Evolutionary conservation across 2,888 invertebrate genomes (phyloP).

Genomic region (Drosophila imparisetae): DNA sequence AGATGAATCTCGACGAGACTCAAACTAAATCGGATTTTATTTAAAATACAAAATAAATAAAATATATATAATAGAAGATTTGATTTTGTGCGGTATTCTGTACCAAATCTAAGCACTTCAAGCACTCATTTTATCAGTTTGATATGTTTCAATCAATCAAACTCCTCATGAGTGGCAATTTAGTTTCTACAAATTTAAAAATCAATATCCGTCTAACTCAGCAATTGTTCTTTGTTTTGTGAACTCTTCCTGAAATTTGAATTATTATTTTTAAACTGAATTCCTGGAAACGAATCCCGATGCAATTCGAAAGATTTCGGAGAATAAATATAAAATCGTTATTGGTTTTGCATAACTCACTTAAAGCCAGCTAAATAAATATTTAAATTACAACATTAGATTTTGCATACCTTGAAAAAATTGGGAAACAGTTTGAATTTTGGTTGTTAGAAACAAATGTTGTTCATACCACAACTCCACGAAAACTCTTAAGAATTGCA

Average conservation of each 20-base stretch:
- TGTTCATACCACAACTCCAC: neutral
- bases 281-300: fast-evolving
- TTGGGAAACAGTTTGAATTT: neutral
- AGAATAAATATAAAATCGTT: neutral
- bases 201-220: neutral
- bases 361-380: neutral
- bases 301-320: neutral
- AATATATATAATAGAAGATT: neutral
- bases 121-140: neutral
- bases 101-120: neutral
- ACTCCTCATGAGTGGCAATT: neutral
- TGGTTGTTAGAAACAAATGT: too few relatives aligned
- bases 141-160: neutral
- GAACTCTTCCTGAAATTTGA: neutral
- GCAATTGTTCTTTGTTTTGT: neutral
- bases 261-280: neutral
- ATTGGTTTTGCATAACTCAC: neutral
- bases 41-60: neutral
- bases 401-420: neutral
- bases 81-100: neutral
- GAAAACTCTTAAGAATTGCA: neutral
- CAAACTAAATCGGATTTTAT: neutral
- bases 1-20: too few relatives aligned
- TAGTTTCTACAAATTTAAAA: neutral
- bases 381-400: neutral